A percentile compares a stretch with the other conserved stretches of the same genome.
These are phyloP conservation scores for Triplophysa bombifrons DNA, from an alignment of 2,797 vertebrate species.

Conservation along the genomic window DNA sequence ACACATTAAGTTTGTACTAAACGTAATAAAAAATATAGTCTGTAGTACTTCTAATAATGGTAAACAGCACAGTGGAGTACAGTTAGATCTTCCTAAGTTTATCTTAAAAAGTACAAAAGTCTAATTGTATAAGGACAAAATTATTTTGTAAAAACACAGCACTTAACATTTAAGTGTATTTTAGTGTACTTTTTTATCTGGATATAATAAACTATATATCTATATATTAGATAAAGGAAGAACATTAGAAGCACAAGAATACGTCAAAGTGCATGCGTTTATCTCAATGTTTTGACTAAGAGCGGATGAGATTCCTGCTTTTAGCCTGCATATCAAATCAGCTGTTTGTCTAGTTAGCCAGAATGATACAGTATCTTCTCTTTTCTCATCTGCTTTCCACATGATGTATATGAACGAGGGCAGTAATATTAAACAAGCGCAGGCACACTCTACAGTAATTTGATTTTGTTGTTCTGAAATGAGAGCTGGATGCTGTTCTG, in stretches of 20 bases:
- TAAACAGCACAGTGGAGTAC: too few relatives aligned
- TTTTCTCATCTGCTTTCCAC: neutral
- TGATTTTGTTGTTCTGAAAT: slow-evolving; percentile 10
- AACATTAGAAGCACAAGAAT: neutral
- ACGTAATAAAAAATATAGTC: too few relatives aligned
- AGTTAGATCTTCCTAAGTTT: too few relatives aligned
- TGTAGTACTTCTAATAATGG: too few relatives aligned
- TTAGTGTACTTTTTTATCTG: too few relatives aligned
- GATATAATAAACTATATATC: neutral
- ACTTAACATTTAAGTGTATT: too few relatives aligned
- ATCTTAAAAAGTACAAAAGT: too few relatives aligned
- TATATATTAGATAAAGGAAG: slow-evolving; percentile 1
- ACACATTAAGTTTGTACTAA: too few relatives aligned
- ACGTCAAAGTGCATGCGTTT: neutral
- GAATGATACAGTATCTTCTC: slow-evolving; percentile 16
- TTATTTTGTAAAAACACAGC: too few relatives aligned
- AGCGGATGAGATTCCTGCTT: neutral
- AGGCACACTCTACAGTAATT: slow-evolving; percentile 25
- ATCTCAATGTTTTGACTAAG: slow-evolving; percentile 37
- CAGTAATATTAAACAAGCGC: slow-evolving; percentile 39
- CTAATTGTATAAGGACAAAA: too few relatives aligned
- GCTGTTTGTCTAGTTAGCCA: slow-evolving; percentile 6
- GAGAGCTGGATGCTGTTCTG: slow-evolving; percentile 32
- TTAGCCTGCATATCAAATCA: neutral
- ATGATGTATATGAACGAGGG: slow-evolving; percentile 37